These are phyloP conservation scores for Clarias magur DNA, from an alignment of 2,113 vertebrate genomes.

Conservation along the genomic window DNA sequence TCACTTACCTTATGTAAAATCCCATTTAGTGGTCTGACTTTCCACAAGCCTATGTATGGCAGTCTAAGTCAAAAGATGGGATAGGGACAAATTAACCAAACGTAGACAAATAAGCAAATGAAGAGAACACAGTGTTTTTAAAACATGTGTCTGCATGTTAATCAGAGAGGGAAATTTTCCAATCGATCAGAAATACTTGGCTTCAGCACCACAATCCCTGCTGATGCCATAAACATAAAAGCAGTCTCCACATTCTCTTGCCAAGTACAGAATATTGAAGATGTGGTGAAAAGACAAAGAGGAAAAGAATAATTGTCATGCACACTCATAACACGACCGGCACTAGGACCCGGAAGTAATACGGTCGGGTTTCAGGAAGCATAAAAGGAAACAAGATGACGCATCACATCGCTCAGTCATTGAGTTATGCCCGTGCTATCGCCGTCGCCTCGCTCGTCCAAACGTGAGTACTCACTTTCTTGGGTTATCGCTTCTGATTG, in stretches of 20 bases:
- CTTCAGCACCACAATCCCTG: not conserved
- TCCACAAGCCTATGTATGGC: not conserved
- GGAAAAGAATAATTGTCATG: too few species aligned
- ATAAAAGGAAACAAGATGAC: too few species aligned
- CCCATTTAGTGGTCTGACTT: not conserved
- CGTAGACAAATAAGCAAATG: slow-evolving; percentile 35
- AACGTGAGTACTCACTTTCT: too few species aligned
- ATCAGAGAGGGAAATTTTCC: not conserved
- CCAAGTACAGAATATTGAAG: not conserved
- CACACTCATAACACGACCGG: too few species aligned
- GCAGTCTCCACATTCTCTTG: not conserved
- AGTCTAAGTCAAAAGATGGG: not conserved
- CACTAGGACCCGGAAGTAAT: too few species aligned
- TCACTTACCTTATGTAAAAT: not conserved
- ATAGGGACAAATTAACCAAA: not conserved
- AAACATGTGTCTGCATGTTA: slow-evolving; percentile 6
- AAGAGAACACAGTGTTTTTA: not conserved
- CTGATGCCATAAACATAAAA: slow-evolving; percentile 33
- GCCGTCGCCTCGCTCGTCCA: too few species aligned
- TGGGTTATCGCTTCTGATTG: too few species aligned
- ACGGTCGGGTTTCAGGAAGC: too few species aligned
- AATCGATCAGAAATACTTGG: not conserved
- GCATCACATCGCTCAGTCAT: too few species aligned
- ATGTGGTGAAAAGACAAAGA: slow-evolving; percentile 23
- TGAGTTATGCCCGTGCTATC: too few species aligned